Base-by-base conservation (phyloP, 2,888 invertebrate species). In the Drosophila rubida region DNA sequence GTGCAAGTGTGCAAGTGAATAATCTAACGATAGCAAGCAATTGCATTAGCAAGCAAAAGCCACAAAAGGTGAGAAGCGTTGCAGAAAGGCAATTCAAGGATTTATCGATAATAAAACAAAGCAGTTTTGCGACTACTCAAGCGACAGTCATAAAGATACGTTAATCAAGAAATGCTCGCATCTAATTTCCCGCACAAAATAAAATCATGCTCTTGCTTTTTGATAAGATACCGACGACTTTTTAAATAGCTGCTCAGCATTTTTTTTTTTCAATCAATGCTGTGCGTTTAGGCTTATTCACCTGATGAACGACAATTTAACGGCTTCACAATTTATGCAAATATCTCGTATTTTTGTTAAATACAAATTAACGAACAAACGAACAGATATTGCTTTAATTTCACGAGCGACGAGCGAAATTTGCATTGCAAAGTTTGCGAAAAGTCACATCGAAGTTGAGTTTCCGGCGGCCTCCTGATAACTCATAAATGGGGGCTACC, bases 401-500 rank as follows among this genome's bases (percentile, higher is more conserved):
- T 58, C n/a, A 57, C 54, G 14, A 55, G 23, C 25, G 25, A 9
- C 16, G 23, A 8, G 14, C 14, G 35, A 30, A 69, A 80, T 80
- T 83, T 73, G 75, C 74, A 86, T 69, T 45, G 69, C 59, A 72
- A 75, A 75, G 45, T 78, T 53, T 53, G 66, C 70, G 46, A 64
- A 62, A 61, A 63, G 23, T 60, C 14, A 6, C 27, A 45, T 53
- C 13, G 32, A 48, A 54, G 54, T 55, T 54, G 42, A 46, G 61
- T 77, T 77, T 81, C 84, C 78, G 86, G 71, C 69, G 80, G 62
- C 2, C 13, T 30, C 30, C 48, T 64, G 58, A 69, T 71, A 78
- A 70, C 48, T 75, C 66, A 75, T 68, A 64, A 61, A 65, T 59
- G 55, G 41, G 41, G 22, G 23, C 67, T 44, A 48, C 41, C 16